Percentiles rank a stretch among this genome's conserved stretches.
Conservation (phyloP, 2,888 invertebrate genomes). For the Pomacea canaliculata region DNA sequence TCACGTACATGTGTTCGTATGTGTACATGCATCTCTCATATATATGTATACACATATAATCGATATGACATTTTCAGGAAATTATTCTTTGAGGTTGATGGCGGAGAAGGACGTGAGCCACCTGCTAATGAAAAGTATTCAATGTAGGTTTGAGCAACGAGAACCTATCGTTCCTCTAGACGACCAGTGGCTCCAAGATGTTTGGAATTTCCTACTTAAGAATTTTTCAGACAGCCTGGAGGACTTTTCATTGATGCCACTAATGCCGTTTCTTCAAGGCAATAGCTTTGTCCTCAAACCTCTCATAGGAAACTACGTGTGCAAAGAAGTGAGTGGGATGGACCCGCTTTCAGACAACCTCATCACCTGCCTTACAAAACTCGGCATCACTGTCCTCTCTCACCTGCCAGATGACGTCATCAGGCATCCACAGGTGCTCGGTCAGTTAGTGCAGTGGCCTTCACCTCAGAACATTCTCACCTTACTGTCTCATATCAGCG, state of each 20-base stretch:
- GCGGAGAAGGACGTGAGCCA: not conserved
- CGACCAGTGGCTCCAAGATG: conserved; percentile 14
- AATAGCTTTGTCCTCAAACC: conserved; percentile 6
- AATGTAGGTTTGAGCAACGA: conserved; percentile 1
- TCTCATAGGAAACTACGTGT: conserved; percentile 26
- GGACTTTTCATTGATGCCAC: not conserved
- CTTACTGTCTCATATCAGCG: conserved; percentile 4
- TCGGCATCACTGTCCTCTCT: conserved; percentile 19
- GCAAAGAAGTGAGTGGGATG: conserved; percentile 9
- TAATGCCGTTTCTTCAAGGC: conserved; percentile 1
- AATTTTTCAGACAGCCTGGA: not conserved
- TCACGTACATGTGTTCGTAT: not conserved
- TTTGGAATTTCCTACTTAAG: conserved; percentile 9
- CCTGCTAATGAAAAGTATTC: conserved; percentile 5
- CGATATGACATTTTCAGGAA: not conserved
- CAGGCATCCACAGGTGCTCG: conserved; percentile 12
- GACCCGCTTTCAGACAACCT: not conserved
- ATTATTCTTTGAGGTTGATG: not conserved
- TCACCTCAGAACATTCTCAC: conserved; percentile 16
- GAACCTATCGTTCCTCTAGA: not conserved
- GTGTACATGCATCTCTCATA: no score
- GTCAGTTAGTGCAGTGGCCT: conserved; percentile 25
- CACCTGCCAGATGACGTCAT: conserved; percentile 19
- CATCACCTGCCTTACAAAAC: not conserved
- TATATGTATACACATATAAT: not conserved